Evolutionary conservation across 2,888 invertebrate species (phyloP).

Genomic region (Tinea trinotella): DNA sequence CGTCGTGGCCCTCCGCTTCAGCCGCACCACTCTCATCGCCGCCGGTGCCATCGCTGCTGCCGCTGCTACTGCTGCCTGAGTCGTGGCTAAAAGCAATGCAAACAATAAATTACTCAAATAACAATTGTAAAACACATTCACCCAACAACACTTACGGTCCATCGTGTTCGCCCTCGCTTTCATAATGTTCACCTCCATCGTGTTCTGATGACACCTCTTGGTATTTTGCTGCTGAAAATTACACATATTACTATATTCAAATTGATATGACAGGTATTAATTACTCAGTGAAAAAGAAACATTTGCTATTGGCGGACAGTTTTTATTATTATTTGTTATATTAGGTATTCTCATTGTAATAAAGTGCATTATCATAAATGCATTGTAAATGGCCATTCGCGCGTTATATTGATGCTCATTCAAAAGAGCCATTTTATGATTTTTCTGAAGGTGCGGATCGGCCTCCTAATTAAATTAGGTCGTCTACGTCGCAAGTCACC

Average conservation of each 20-base stretch:
- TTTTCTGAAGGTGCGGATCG: conserved; percentile 34
- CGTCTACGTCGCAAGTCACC: conserved; percentile 38
- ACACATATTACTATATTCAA: not conserved
- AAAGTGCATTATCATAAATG: no score
- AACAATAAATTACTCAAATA: not conserved
- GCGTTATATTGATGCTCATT: conserved; percentile 19
- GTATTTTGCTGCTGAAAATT: conserved; percentile 8
- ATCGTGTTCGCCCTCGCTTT: conserved; percentile 15
- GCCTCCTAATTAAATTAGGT: conserved; percentile 25
- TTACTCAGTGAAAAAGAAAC: no score
- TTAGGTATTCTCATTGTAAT: no score
- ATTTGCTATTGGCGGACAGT: no score
- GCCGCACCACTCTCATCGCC: conserved; percentile 24
- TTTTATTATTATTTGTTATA: no score
- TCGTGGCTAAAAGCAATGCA: not conserved
- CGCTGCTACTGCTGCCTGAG: not conserved
- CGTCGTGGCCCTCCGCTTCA: conserved; percentile 56
- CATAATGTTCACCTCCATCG: conserved; percentile 14
- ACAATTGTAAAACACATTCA: no score
- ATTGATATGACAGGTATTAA: no score
- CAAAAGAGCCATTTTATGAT: conserved; percentile 40
- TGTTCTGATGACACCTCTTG: conserved; percentile 8
- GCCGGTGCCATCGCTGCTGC: not conserved
- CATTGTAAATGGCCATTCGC: no score
- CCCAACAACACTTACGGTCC: conserved; percentile 6